phyloP scores from a whole-genome alignment of 2,113 vertebrate genomes.

The Probosciger aterrimus region DNA sequence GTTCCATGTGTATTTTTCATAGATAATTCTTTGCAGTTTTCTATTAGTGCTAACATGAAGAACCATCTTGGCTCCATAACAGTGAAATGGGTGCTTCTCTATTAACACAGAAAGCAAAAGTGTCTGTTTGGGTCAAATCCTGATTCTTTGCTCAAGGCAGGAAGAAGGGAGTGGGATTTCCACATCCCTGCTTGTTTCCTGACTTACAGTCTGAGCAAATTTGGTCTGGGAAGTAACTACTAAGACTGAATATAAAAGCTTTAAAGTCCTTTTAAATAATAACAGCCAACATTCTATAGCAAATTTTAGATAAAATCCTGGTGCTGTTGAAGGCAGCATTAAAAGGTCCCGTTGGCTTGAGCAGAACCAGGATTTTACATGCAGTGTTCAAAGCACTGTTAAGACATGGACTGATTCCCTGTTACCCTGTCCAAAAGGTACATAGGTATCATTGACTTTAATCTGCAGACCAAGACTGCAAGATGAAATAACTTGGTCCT shows the following conservation, averaged over 20 bases:
- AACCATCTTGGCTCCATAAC: not conserved
- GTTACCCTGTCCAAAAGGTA: not conserved
- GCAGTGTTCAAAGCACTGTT: accelerated
- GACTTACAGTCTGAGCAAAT: not conserved
- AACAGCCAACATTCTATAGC: not conserved
- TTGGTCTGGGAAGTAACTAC: not conserved
- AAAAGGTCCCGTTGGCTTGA: not conserved
- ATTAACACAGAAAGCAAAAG: not conserved
- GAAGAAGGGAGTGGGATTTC: not conserved
- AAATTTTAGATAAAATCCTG: not conserved
- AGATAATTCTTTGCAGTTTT: not conserved
- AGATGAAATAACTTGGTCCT: not conserved
- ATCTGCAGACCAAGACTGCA: not conserved
- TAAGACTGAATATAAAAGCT: not conserved
- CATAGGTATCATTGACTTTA: not conserved
- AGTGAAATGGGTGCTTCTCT: not conserved
- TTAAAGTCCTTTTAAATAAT: not conserved
- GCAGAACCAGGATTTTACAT: not conserved
- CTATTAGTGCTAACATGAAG: not conserved
- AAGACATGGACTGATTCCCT: not conserved
- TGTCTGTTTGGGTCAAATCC: not conserved
- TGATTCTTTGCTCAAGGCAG: not conserved
- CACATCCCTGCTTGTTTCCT: not conserved
- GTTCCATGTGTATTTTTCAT: not conserved
- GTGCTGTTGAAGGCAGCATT: not conserved